Conservation (phyloP, 2,797 vertebrate species). For the Hippopotamyrus pictus region DNA sequence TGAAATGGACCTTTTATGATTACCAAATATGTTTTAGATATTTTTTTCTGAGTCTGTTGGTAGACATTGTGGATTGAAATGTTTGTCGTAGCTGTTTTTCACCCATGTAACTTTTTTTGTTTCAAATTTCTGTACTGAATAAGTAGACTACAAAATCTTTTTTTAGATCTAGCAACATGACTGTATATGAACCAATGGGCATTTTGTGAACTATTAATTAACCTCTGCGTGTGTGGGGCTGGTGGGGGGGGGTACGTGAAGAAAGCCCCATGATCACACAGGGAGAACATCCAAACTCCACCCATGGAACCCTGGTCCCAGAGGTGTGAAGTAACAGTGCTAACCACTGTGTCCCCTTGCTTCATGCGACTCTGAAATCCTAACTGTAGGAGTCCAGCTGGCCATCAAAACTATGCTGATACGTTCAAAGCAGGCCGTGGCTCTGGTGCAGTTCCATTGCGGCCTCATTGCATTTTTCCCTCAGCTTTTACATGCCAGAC, state of each 20-base stretch:
- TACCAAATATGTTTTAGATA: neutral
- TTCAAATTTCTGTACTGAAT: neutral
- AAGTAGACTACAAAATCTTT: neutral
- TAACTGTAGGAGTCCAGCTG: neutral
- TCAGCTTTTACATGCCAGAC: neutral
- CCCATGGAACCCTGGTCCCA: neutral
- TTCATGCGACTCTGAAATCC: neutral
- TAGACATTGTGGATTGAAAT: neutral
- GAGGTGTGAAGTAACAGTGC: neutral
- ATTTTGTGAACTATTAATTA: no score
- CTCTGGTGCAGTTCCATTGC: neutral
- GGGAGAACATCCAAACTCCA: neutral
- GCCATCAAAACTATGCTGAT: neutral
- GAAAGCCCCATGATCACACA: no score
- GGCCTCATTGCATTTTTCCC: neutral
- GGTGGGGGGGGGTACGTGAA: no score
- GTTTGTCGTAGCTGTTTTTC: neutral
- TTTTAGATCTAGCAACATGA: neutral
- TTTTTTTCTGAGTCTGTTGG: neutral
- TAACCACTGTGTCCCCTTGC: neutral
- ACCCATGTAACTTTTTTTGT: neutral
- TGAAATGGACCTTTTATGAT: neutral
- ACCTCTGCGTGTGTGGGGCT: no score
- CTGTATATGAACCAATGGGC: no score
- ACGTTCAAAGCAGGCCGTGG: neutral